Evolutionary conservation across 2,888 invertebrate genomes (phyloP).

Genomic region (Apamea epomidion): DNA sequence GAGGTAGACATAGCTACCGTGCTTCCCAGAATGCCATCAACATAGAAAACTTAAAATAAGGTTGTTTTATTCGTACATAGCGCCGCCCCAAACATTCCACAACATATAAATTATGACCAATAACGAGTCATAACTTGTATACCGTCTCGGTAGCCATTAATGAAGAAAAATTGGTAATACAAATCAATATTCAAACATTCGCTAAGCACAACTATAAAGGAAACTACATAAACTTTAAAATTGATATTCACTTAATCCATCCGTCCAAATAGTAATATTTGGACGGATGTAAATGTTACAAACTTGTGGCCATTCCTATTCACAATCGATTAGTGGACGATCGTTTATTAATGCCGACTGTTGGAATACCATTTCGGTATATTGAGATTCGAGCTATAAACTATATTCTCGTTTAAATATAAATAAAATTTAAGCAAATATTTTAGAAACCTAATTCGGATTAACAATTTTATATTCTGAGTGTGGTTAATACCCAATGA

Average conservation of each 20-base stretch:
- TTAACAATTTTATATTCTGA: conserved; percentile 65
- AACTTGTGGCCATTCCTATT: conserved; percentile 82
- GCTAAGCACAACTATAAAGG: conserved; percentile 73
- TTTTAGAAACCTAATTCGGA: conserved; percentile 71
- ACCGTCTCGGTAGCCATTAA: conserved; percentile 74
- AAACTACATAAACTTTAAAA: conserved; percentile 76
- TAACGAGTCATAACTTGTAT: conserved; percentile 69
- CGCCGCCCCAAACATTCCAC: conserved; percentile 61
- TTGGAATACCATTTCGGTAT: conserved; percentile 75
- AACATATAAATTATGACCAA: conserved; percentile 69
- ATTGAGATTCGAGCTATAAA: conserved; percentile 78
- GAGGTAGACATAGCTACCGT: conserved; percentile 78
- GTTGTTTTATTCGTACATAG: conserved; percentile 73
- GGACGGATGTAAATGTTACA: conserved; percentile 73
- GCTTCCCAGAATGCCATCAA: conserved; percentile 74
- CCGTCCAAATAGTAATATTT: conserved; percentile 78
- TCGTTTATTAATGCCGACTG: conserved; percentile 75
- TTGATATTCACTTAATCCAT: conserved; percentile 78
- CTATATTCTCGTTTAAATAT: conserved; percentile 78
- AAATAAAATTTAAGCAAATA: conserved; percentile 82
- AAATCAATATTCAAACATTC: conserved; percentile 78
- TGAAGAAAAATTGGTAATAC: conserved; percentile 77
- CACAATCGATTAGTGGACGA: conserved; percentile 80
- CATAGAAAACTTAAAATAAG: conserved; percentile 72
- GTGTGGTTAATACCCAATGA: conserved; percentile 60